A percentile compares a stretch with the other conserved stretches of the same genome.
Conservation (phyloP, 2,888 invertebrate genomes). For the Matsumyia berberina region DNA sequence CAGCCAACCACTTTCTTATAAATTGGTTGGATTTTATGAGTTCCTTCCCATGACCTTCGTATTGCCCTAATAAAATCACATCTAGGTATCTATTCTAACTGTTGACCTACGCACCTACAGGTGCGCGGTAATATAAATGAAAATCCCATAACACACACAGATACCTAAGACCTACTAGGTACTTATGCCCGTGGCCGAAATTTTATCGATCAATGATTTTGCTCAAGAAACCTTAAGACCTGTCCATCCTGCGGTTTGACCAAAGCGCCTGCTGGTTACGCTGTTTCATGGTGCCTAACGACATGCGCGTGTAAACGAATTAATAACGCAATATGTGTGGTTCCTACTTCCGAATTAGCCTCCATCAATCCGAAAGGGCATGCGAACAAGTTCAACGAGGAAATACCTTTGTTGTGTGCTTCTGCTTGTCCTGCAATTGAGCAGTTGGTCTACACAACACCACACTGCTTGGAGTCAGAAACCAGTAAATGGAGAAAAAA, state of each 20-base stretch:
- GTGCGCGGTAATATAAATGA: too few relatives aligned
- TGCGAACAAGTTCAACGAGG: conserved; percentile 61
- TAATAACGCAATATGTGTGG: conserved; percentile 66
- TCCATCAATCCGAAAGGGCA: conserved; percentile 53
- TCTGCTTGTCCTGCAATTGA: conserved; percentile 17
- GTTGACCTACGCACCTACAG: too few relatives aligned
- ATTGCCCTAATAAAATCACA: too few relatives aligned
- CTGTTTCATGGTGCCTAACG: conserved; percentile 41
- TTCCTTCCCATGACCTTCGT: too few relatives aligned
- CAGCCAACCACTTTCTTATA: too few relatives aligned
- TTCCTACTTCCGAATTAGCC: conserved; percentile 70
- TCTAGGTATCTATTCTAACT: too few relatives aligned
- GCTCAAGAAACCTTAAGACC: not conserved
- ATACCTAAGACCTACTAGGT: not conserved
- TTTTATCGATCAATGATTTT: not conserved
- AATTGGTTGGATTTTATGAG: too few relatives aligned
- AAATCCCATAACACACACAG: too few relatives aligned
- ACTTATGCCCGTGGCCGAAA: not conserved
- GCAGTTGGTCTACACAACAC: conserved; percentile 19
- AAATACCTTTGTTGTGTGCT: conserved; percentile 7
- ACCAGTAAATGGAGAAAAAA: conserved; percentile 26
- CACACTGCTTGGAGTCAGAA: conserved; percentile 19
- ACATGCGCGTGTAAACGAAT: conserved; percentile 64
- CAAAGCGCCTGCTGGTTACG: conserved; percentile 8
- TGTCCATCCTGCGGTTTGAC: conserved; percentile 50